Base-by-base conservation (phyloP, 2,797 vertebrate species). In the Pachyuromys duprasi region DNA sequence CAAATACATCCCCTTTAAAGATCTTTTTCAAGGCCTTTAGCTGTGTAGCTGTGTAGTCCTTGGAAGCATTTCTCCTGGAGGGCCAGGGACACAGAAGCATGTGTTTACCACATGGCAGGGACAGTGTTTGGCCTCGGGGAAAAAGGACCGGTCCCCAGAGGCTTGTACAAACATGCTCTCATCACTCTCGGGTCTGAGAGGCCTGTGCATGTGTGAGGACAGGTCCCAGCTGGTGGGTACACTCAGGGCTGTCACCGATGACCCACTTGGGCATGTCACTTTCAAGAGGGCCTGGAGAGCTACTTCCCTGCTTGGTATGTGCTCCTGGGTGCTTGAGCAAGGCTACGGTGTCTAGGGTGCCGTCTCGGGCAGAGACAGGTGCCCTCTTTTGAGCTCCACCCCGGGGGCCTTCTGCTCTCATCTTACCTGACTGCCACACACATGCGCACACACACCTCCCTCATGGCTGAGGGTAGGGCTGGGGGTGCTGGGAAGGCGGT, bases 261-360 rank as follows among this genome's bases (percentile, higher is more conserved):
- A 28, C 33, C 53, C 3, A 6, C 14, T 14, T 55, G 2, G 45
- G 24, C 11, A 3, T 1, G 3, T 17, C 49, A 79, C 79, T 60
- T 65, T 69, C 89, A 70, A 18, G 69, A 63, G 60, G n/a, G 0
- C 1, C 75, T 8, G 0, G 72, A 60, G 11, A 26, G 39, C 65
- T 33, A 2, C 60, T 4, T 72, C 63, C 3, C 9, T 0, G 60
- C 49, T 62, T 22, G 83, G 3, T 6, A 4, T 6, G 0, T 1
- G 28, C 1, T 1, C 39, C 2, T 28, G 67, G 75, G 18, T 31
- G 84, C 65, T 53, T 49, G 3, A 70, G 33, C 15, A 81, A 24
- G 72, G 22, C 57, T n/a, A 33, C 28, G 9, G 31, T 69, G 31
- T 8, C 11, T 8, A 33, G 22, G 11, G 74, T 8, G 45, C 20